These are phyloP conservation scores for Venustaconcha ellipsiformis DNA, from an alignment of 1,140 invertebrate species.

Conservation along the genomic window DNA sequence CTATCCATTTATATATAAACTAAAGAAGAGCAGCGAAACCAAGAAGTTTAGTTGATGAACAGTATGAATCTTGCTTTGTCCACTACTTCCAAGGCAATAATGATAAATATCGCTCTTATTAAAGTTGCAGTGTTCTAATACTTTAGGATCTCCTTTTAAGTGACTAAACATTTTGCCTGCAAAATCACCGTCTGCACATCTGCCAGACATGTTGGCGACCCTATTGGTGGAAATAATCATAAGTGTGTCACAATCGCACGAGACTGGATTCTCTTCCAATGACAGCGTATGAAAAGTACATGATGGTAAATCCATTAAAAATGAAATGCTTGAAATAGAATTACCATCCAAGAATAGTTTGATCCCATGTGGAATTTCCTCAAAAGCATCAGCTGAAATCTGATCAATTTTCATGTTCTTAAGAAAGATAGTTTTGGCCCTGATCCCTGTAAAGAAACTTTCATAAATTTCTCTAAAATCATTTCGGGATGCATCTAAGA, in stretches of 20 bases:
- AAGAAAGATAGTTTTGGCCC: slow-evolving; percentile 18
- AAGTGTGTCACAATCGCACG: slow-evolving; percentile 26
- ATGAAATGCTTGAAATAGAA: slow-evolving; percentile 29
- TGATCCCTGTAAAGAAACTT: slow-evolving; percentile 23
- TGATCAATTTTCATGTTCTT: slow-evolving; percentile 20
- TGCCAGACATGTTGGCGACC: slow-evolving; percentile 7
- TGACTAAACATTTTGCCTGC: slow-evolving; percentile 10
- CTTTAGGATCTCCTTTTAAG: background rate
- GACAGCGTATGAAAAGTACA: slow-evolving; percentile 28
- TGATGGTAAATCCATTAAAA: slow-evolving; percentile 18
- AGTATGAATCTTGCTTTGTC: no score
- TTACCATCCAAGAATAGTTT: slow-evolving; percentile 21
- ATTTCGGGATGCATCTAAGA: slow-evolving; percentile 22
- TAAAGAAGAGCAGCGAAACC: no score
- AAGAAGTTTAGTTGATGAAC: no score
- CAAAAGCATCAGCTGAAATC: slow-evolving; percentile 18
- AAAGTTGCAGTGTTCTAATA: no score
- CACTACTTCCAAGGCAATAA: no score
- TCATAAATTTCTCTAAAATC: slow-evolving; percentile 28
- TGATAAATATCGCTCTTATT: no score
- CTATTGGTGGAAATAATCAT: slow-evolving; percentile 19
- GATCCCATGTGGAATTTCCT: background rate
- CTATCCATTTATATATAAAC: no score
- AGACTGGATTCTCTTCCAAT: slow-evolving; percentile 19
- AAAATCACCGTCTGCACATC: slow-evolving; percentile 12